phyloP scores from a whole-genome alignment of 2,888 invertebrate species.

The Luperina nickerlii region DNA sequence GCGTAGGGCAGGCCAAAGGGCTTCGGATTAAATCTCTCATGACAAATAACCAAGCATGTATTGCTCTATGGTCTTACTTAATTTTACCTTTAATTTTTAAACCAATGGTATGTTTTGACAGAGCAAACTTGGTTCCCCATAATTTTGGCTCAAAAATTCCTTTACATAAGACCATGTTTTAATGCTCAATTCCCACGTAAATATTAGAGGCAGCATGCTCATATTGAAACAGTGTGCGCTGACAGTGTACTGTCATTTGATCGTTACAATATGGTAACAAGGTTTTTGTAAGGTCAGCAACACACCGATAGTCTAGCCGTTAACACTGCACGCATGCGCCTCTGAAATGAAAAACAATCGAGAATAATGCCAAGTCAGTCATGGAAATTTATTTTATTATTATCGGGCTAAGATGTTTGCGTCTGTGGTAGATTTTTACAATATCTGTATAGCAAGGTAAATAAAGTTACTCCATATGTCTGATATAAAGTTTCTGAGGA shows the following conservation, averaged over 20 bases:
- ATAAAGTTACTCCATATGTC: background rate
- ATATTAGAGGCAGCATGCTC: slow-evolving; percentile 89
- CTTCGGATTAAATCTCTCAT: slow-evolving; percentile 87
- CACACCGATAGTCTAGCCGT: slow-evolving; percentile 88
- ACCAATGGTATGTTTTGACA: slow-evolving; percentile 40
- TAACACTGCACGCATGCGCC: slow-evolving; percentile 90
- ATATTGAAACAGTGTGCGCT: slow-evolving; percentile 87
- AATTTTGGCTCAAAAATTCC: slow-evolving; percentile 33
- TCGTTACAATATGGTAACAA: slow-evolving; percentile 71
- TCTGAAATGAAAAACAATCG: slow-evolving; percentile 89
- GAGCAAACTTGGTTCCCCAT: slow-evolving; percentile 40
- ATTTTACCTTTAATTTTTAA: slow-evolving; percentile 27
- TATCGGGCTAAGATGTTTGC: slow-evolving; percentile 74
- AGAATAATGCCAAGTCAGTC: slow-evolving; percentile 90
- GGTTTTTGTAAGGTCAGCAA: slow-evolving; percentile 82
- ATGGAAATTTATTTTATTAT: slow-evolving; percentile 86
- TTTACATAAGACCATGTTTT: slow-evolving; percentile 43
- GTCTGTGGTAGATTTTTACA: slow-evolving; percentile 70
- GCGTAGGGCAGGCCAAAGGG: slow-evolving; percentile 88
- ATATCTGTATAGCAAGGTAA: slow-evolving; percentile 5
- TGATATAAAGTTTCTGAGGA: slow-evolving; percentile 8
- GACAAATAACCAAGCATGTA: slow-evolving; percentile 89
- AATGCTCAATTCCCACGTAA: slow-evolving; percentile 59
- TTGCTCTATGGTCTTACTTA: slow-evolving; percentile 77
- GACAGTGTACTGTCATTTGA: slow-evolving; percentile 82